phyloP scores from a whole-genome alignment of 2,888 invertebrate genomes.

The Psylliodes chrysocephalus region DNA sequence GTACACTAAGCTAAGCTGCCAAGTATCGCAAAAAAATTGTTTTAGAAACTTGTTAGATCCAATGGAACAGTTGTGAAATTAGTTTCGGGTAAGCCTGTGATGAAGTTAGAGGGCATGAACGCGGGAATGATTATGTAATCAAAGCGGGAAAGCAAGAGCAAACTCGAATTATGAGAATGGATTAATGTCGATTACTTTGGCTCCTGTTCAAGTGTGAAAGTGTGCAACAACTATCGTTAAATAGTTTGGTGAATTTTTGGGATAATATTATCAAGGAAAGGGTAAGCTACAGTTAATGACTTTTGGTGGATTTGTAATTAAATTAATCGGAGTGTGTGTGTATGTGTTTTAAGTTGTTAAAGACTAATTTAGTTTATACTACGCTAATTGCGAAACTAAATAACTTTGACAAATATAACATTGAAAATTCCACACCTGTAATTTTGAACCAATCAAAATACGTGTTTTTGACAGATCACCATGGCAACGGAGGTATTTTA shows the following conservation, averaged over 20 bases:
- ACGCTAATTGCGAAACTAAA: too few species aligned
- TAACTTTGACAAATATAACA: too few species aligned
- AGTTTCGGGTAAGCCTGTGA: slow-evolving; percentile 3
- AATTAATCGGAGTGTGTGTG: too few species aligned
- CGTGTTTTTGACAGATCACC: too few species aligned
- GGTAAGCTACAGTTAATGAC: neutral
- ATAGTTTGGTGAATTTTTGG: neutral
- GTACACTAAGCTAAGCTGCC: slow-evolving; percentile 20
- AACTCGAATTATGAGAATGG: slow-evolving; percentile 10
- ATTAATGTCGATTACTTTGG: slow-evolving; percentile 18
- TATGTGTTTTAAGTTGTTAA: too few species aligned
- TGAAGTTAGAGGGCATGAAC: neutral
- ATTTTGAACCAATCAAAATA: too few species aligned
- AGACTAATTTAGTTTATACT: too few species aligned
- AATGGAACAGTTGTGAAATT: slow-evolving; percentile 7
- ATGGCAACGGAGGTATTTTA: too few species aligned
- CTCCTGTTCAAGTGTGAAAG: slow-evolving; percentile 20
- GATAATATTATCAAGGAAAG: neutral
- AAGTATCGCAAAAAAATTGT: slow-evolving; percentile 23
- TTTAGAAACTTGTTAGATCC: slow-evolving; percentile 35
- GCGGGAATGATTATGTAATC: slow-evolving; percentile 8
- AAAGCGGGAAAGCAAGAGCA: slow-evolving; percentile 1
- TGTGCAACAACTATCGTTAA: slow-evolving; percentile 11
- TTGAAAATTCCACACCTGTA: too few species aligned
- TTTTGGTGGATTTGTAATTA: neutral